These are phyloP conservation scores for Chiloscyllium punctatum DNA, from an alignment of 2,797 vertebrate genomes.

Conservation along the genomic window DNA sequence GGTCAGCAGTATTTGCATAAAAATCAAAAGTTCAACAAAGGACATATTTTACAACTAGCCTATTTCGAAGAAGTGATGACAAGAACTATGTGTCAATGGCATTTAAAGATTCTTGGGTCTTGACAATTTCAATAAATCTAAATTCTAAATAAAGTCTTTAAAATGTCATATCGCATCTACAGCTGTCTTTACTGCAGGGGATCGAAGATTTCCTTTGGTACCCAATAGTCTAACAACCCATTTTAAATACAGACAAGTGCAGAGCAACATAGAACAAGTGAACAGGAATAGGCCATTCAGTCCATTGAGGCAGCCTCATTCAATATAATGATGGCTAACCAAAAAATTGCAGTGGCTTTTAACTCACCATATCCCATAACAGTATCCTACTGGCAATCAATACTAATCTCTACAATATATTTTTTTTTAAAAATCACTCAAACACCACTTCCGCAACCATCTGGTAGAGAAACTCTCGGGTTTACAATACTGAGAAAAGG, in stretches of 20 bases:
- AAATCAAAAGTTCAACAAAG: not conserved
- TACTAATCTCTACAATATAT: no score
- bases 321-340: no score
- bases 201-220: not conserved
- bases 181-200: not conserved
- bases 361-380: no score
- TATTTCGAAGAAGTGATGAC: not conserved
- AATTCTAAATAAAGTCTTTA: not conserved
- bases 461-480: no score
- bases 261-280: not conserved
- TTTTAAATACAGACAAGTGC: not conserved
- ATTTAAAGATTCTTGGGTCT: not conserved
- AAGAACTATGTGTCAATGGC: not conserved
- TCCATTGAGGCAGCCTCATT: no score
- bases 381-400: no score
- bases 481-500: no score
- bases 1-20: not conserved
- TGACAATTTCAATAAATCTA: not conserved
- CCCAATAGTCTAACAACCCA: not conserved
- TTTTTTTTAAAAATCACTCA: no score
- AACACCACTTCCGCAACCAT: no score
- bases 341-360: no score
- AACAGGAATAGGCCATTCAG: no score
- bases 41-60: not conserved
- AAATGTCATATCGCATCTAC: not conserved